Evolutionary conservation across 2,113 vertebrate genomes (phyloP), one percentile per base, ranked within the genome.

Genomic region (Typhlomys cinereus): DNA sequence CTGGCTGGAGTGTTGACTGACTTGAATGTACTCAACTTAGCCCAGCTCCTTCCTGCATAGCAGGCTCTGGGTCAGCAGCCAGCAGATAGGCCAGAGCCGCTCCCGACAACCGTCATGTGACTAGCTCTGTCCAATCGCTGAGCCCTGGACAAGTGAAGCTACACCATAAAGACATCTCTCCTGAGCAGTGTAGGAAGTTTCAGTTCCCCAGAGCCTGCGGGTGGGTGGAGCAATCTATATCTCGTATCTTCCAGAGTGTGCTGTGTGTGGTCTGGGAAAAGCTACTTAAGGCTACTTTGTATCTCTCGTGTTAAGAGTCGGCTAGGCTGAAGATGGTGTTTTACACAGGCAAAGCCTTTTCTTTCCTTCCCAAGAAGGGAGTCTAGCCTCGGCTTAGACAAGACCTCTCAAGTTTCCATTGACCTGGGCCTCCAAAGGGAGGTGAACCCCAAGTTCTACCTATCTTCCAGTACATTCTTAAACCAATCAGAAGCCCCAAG

Each of bases 201-300:
- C 31, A 21, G 1, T 52, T 86, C n/a, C n/a, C 57, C 57, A 25
- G 66, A 71, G 21, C 4, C 48, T 75, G 7, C 4, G 29, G 10
- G 59, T 5, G 17, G 34, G 76, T 71, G 81, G 39, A 9, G 59
- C 31, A 14, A 70, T 29, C 70, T 64, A 2, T 11, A 44, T 34
- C 34, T 57, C 34, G 34, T 39, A 15, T 54, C 74, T 66, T 13
- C 7, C 39, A 34, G 69, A 74, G 57, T 75, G 34, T 2, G 29
- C 67, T 50, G 25, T 59, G 57, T 81, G 91, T 83, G 70, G 61
- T 61, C 78, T 41, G 27, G 31, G 4, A 10, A 69, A 61, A n/a
- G 48, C 50, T 75, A 75, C 91, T 75, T 88, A 73, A 81, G 66
- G 23, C 57, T 64, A 64, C 90, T 92, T 81, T 74, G 75, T 92